Base-by-base conservation (phyloP, 1,140 invertebrate species). In the Neuroterus valhalla region DNA sequence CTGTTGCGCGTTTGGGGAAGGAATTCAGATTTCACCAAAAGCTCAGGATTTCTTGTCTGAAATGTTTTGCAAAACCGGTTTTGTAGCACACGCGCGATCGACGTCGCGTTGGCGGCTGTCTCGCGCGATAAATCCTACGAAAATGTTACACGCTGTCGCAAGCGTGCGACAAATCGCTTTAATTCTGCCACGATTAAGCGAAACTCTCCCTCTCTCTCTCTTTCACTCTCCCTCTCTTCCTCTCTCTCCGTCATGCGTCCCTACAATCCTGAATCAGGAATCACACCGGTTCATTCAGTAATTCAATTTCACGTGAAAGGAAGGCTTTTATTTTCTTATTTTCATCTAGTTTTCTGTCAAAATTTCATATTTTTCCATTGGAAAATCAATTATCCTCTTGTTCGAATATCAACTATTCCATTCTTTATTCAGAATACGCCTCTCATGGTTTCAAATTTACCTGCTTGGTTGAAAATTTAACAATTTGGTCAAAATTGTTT, bases 11-110 rank as follows among this genome's bases (percentile, higher is more conserved):
- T 62, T 75, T 74, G 72, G 71, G 68, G 42, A 71, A 71, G 80
- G 82, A 85, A 84, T 85, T 84, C 77, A 82, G 80, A 83, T 84
- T 86, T 84, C 78, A 78, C 77, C 84, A 81, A 85, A 85, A 85
- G 83, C 84, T 73, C 79, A 80, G 79, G 81, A 85, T 87, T 87
- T 83, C 82, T 81, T 77, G 43, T 44, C 74, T 71, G 76, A 79
- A 84, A 84, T 84, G 75, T 82, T 77, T 77, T 78, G 79, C 71
- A 77, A 83, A 87, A 85, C 85, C 85, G 84, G 85, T 85, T 85
- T 76, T 76, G 72, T 74, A 77, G 62, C 70, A n/a, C 71, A 42
- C 70, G 74, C 68, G 71, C 76, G 72, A 81, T 76, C 46, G 70
- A 71, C 14, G 62, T 15, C 21, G 68, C 77, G 67, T 66, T 73